Evolutionary conservation across 2,113 vertebrate genomes (phyloP).

Genomic region (Cacatua alba): DNA sequence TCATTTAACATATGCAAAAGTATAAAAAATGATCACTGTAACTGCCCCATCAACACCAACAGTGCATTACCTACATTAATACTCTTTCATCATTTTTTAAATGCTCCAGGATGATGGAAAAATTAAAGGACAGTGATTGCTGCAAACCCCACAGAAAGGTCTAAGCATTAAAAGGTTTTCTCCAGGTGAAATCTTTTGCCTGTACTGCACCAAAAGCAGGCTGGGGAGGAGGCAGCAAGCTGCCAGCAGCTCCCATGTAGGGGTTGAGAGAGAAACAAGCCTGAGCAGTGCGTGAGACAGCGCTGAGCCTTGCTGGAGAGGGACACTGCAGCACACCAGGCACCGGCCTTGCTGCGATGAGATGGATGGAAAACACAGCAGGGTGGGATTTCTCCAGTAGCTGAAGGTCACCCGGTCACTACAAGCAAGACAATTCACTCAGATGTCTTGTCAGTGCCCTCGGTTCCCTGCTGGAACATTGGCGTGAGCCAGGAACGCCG

Average conservation of each 20-base stretch:
- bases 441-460: rapidly evolving
- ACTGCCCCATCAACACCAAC: neutral
- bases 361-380: neutral
- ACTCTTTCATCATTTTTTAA: neutral
- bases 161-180: neutral
- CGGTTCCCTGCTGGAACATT: neutral
- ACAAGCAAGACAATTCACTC: neutral
- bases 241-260: neutral
- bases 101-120: neutral
- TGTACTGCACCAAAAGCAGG: neutral
- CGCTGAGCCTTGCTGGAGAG: rapidly evolving
- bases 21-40: neutral
- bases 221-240: neutral
- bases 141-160: neutral
- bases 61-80: neutral
- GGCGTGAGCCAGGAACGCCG: rapidly evolving
- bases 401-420: neutral
- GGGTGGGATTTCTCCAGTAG: neutral
- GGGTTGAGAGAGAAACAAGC: neutral
- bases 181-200: neutral
- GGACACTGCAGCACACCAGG: neutral
- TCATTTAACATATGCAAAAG: neutral
- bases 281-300: rapidly evolving
- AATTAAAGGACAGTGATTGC: neutral
- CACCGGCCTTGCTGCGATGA: neutral